Evolutionary conservation across 2,113 vertebrate genomes (phyloP).

Genomic region (Colistium nudipinnis): DNA sequence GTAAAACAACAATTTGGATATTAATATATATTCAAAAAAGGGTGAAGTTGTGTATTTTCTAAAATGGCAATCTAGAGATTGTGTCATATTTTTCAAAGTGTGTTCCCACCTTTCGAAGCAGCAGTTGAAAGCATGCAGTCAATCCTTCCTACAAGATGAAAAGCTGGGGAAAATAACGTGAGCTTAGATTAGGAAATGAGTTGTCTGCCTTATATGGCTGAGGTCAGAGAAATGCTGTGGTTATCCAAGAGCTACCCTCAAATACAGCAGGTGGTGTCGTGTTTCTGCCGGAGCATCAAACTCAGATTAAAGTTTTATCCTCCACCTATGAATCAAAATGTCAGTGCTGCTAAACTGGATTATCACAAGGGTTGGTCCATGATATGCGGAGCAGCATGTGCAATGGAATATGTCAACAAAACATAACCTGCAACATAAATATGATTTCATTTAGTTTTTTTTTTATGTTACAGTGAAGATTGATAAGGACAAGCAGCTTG

Average conservation of each 20-base stretch:
- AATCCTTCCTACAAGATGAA: too few species aligned
- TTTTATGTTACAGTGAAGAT: slow-evolving; percentile 90
- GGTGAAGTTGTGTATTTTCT: too few species aligned
- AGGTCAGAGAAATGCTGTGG: not conserved
- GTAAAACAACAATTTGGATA: not conserved
- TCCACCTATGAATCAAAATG: slow-evolving; percentile 40
- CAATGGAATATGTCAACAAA: not conserved
- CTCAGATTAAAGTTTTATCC: slow-evolving; percentile 31
- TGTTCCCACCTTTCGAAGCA: too few species aligned
- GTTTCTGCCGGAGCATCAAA: not conserved
- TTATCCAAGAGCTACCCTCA: not conserved
- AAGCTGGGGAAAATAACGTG: too few species aligned
- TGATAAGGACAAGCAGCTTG: slow-evolving; percentile 92
- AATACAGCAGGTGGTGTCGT: slow-evolving; percentile 30
- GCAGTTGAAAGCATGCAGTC: too few species aligned
- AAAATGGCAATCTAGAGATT: too few species aligned
- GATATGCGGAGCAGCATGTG: not conserved
- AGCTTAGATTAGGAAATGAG: too few species aligned
- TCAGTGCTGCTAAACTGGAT: slow-evolving; percentile 41
- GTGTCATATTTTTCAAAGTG: too few species aligned
- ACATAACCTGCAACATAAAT: too few species aligned
- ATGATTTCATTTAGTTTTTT: not conserved
- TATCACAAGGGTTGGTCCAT: not conserved
- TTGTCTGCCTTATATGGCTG: too few species aligned
- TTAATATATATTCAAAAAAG: too few species aligned